Conservation (phyloP, 2,797 vertebrate species). For the Acipenser oxyrinchus region DNA sequence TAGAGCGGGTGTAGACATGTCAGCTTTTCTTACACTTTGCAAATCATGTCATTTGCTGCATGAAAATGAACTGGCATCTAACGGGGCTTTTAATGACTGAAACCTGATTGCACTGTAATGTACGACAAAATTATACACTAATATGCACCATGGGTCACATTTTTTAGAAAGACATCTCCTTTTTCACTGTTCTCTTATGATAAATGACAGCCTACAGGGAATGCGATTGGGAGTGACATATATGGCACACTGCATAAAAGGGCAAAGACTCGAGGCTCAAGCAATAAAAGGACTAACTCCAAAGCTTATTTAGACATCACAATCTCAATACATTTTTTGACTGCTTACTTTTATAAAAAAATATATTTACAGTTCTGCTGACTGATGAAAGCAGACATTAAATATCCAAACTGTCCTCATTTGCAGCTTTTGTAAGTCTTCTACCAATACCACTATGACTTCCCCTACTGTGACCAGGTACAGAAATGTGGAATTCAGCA, state of each 20-base stretch:
- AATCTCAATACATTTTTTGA: neutral
- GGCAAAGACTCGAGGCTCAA: neutral
- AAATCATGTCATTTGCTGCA: too few relatives aligned
- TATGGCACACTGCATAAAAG: neutral
- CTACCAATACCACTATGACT: neutral
- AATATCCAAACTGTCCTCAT: slow-evolving; percentile 2
- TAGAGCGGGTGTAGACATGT: too few relatives aligned
- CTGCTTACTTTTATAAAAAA: neutral
- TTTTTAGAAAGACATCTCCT: too few relatives aligned
- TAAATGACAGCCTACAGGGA: neutral
- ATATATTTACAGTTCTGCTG: neutral
- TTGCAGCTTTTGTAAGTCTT: neutral
- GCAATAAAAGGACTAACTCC: neutral
- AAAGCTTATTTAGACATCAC: neutral
- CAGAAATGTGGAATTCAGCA: neutral
- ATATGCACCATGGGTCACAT: too few relatives aligned
- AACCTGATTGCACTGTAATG: too few relatives aligned
- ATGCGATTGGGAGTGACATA: neutral
- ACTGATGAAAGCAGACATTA: neutral
- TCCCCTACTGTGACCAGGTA: neutral
- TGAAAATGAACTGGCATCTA: too few relatives aligned
- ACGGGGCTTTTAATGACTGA: too few relatives aligned
- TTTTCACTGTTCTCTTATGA: too few relatives aligned
- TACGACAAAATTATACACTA: too few relatives aligned
- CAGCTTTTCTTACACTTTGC: neutral